Evolutionary conservation across 1,140 invertebrate species (phyloP), one percentile per base, ranked within the genome.

Genomic region (Scylla paramamosain): DNA sequence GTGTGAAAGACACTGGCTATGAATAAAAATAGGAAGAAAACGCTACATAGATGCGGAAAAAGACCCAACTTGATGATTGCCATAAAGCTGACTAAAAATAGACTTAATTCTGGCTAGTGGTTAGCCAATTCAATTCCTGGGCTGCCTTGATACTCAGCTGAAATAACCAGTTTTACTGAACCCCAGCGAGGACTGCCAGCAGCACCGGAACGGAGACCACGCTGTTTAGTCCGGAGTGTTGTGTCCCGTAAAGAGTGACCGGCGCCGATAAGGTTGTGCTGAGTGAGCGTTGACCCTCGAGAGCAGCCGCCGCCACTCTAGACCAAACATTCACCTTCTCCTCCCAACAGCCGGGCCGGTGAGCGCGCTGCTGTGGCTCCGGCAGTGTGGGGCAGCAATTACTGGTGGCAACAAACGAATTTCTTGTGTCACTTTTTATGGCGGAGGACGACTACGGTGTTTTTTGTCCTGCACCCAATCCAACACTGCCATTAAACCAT

Each of bases 221-320:
- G 16, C 52, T 20, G 52, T 12, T 59, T 2, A 77, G 16, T 77
- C 67, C n/a, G 6, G n/a, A n/a, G 67, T 77, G 67, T 77, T 77
- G 67, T 77, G 67, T 77, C n/a, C 67, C 67, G 67, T 77, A 77
- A 77, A 77, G 67, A 77, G 67, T 77, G 67, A 77, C 67, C 67
- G 67, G 25, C 20, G 67, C 67, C 67, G 67, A 77, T 77, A 77
- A 77, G 20, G 67, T 77, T 77, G 67, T 77, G 67, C 67, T 77
- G 67, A 77, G 67, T 77, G 67, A 77, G 67, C 67, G 67, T 12
- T 77, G 67, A 77, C 67, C 67, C 67, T 77, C 20, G 67, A n/a
- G 25, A 77, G 67, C 67, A n/a, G 20, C 67, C 67, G 67, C 25
- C 67, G 67, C 67, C n/a, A 7, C 67, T 77, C 67, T 77, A 77